Base-by-base conservation (phyloP, 2,888 invertebrate species). In the Seladonia tumulorum region DNA sequence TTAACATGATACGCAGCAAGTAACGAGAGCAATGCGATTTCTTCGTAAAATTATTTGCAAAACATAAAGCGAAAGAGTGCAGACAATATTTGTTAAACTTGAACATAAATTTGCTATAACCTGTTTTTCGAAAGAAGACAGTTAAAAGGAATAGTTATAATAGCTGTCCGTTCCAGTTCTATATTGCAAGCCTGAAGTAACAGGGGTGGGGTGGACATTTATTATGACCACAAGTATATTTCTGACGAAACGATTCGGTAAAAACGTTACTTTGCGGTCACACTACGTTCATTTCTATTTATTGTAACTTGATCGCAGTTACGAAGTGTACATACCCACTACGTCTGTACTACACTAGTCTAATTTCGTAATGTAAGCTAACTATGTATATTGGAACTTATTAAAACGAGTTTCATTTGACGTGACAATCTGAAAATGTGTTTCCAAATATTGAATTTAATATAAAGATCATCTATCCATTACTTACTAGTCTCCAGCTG, bases 221-320 rank as follows among this genome's bases (percentile, higher is more conserved):
- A 57, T n/a, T 57, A 57, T n/a, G 57, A 57, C n/a, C n/a, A 5
- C 57, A 57, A 57, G n/a, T n/a, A 12, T 57, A 12, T 57, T 57
- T 57, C 12, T 12, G 22, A 57, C n/a, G 12, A 57, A 57, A n/a
- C 12, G 57, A 57, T 57, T n/a, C n/a, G n/a, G 22, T 57, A 57
- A n/a, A 57, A 57, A 57, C n/a, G 57, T n/a, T 57, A 57, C n/a
- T n/a, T 57, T 57, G 57, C n/a, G 57, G n/a, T 57, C n/a, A 12
- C n/a, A 57, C n/a, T 57, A n/a, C 12, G 57, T n/a, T 57, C n/a
- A n/a, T 57, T 57, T 57, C n/a, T 57, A n/a, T 12, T 4, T 57
- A 12, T n/a, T n/a, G 57, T n/a, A 57, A 57, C 57, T 57, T n/a
- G 57, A 57, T 57, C 57, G 4, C n/a, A n/a, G n/a, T 57, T 12